These are phyloP conservation scores for Chaitophorus viminalis DNA, from an alignment of 2,888 invertebrate species.

Conservation along the genomic window DNA sequence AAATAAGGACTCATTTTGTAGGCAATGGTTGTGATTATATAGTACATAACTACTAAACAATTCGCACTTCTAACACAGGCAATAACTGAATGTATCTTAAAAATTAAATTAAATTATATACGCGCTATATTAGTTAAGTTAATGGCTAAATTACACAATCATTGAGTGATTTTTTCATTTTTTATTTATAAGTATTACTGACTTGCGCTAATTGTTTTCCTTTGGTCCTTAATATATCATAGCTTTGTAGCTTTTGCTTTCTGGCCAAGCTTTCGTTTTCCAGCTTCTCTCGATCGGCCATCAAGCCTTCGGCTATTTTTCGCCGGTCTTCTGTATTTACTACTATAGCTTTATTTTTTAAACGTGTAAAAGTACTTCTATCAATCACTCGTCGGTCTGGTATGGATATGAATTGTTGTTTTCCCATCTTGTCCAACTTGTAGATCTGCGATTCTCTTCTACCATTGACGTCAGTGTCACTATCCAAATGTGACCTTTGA, in stretches of 20 bases:
- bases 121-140: too few species aligned
- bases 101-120: not conserved
- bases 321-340: constrained; percentile 69
- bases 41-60: too few species aligned
- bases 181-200: not conserved
- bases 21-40: too few species aligned
- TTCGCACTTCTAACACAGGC: not conserved
- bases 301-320: constrained; percentile 68
- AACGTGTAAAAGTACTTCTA: constrained; percentile 18
- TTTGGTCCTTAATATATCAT: constrained; percentile 60
- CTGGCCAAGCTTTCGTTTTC: constrained; percentile 72
- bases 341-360: constrained; percentile 32
- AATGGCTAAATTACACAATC: too few species aligned
- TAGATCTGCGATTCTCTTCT: not conserved
- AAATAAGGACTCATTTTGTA: not conserved
- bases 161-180: not conserved
- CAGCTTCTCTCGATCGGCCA: constrained; percentile 69
- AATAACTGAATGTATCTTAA: not conserved
- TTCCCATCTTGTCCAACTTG: constrained; percentile 12
- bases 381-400: constrained; percentile 46
- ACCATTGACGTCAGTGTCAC: not conserved
- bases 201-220: constrained; percentile 64
- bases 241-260: constrained; percentile 70
- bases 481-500: not conserved
- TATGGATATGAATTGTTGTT: not conserved